Base-by-base conservation (phyloP, 2,888 invertebrate genomes). In the Barypeithes pellucidus region DNA sequence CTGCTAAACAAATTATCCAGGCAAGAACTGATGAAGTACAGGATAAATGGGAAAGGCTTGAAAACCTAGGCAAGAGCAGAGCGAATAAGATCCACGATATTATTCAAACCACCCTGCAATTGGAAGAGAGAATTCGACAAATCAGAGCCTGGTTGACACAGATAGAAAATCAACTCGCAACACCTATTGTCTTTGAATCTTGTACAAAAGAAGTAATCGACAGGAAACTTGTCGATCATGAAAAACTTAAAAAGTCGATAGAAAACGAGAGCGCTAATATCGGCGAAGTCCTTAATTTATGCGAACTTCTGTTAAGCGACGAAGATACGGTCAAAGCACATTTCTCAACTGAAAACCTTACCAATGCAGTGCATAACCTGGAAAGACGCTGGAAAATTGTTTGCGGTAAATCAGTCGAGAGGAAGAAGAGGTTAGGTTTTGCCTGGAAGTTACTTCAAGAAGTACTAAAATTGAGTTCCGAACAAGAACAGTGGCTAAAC, bases 311-410 rank as follows among this genome's bases (percentile, higher is more conserved):
- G 1, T 86, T 95, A 54, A 93, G 89, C 79, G 94, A 95, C 80
- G 90, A 92, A 1, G 93, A 94, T 78, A 88, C 91, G 0, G 90
- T 91, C 85, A 92, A 92, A 80, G 90, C 91, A 0, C 91, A 93
- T 78, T 91, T 94, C 65, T 91, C 93, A 75, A 90, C 91, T 0
- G 90, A 92, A 41, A 90, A 90, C 63, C 87, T 95, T 11, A 90
- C 90, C 29, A 87, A 87, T 0, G 91, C 93, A 0, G 90, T 92
- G 62, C 91, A 93, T 63, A 91, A 91, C 70, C 87, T 95, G 11
- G 94, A 95, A 80, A 91, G 90, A 81, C 90, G 94, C 76, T 95
- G 95, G 95, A 93, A 92, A 80, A 89, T 89, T 50, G 91, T 94
- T 1, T 95, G 94, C 81, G 90, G 90, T 2, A 88, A 90, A 82